Evolutionary conservation across 2,797 vertebrate genomes (phyloP), one percentile per base, ranked within the genome.

Genomic region (Pygocentrus nattereri): DNA sequence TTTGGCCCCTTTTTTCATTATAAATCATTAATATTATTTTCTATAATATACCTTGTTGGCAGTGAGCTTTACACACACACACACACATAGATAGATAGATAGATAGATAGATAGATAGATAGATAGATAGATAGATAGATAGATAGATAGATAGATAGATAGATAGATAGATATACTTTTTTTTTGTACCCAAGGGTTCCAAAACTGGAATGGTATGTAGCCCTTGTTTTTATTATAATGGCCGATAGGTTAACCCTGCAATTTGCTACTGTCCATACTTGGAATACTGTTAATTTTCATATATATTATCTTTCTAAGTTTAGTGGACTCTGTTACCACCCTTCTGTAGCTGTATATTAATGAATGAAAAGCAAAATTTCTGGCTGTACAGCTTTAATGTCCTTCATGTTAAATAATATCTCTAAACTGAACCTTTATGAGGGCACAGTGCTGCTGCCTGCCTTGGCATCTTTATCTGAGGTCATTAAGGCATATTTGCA

Each of bases 401-500:
- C n/a, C 44, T 70, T 49, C 23, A 23, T 70, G 27, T 83, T 41
- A 50, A 73, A 69, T 79, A 70, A 54, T 70, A 47, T n/a, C 38
- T 67, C 13, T 52, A 74, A 80, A 62, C 38, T 34, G 34, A 76
- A 54, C 34, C 50, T 70, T 68, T 81, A 81, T 78, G 54, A 70
- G 62, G 62, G 64, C 69, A 73, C 25, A 69, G 47, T 59, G 65
- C 67, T 23, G 49, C 61, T 44, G 78, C 34, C 59, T 34, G 56
- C 13, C 19, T 27, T 16, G 84, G 85, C 86, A 80, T 76, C 70
- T 85, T 85, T 86, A 88, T 82, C 83, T 84, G 34, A 58, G 70
- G 76, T 88, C 52, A 85, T 83, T 85, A 74, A 70, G 78, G 49
- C 88, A 84, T 65, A 90, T 90, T 86, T 78, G 87, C 82, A 77